Evolutionary conservation across 2,113 vertebrate species (phyloP), one percentile per base, ranked within the genome.

Genomic region (Phylloscopus trochiloides): DNA sequence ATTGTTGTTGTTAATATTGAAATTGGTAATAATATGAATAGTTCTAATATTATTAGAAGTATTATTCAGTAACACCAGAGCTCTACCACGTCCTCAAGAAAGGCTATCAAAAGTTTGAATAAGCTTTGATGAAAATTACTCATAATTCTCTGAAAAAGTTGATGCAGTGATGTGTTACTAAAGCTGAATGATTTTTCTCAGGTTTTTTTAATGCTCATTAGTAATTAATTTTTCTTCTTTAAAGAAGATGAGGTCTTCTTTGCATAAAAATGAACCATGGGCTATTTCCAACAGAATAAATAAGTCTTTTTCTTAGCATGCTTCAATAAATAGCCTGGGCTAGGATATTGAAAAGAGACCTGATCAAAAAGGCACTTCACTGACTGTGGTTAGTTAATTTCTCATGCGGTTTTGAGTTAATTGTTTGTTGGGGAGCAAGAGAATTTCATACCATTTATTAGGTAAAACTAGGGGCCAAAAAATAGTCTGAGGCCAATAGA

Each of bases 141-240:
- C 73, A 78, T 51, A 72, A 94, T 94, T 97, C 94, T 96, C 59
- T 96, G 91, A 94, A 87, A 97, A 97, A 97, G 95, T 96, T 94
- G 62, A 93, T 96, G 83, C 86, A 96, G 48, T 86, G 90, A 92
- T 92, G 88, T 96, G 83, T 97, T 95, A 95, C 96, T 96, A 97
- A 97, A 94, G 90, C 93, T 74, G 92, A 97, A 73, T 47, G 92
- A 96, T 97, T 97, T 93, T 97, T 95, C 84, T 79, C 67, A 82
- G 62, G 40, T 87, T 97, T 87, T 93, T 93, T 93, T 58, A 94
- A 94, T 92, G 93, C 77, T 98, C 84, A 97, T 97, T 97, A 98
- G 94, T 97, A 96, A 93, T 93, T 93, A 90, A 50, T 94, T 86
- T 92, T 86, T 93, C 40, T 74, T 29, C 8, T 94, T 88, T 95